These are phyloP conservation scores for Eulacestoma nigropectus DNA, from an alignment of 2,113 vertebrate genomes.

Conservation along the genomic window DNA sequence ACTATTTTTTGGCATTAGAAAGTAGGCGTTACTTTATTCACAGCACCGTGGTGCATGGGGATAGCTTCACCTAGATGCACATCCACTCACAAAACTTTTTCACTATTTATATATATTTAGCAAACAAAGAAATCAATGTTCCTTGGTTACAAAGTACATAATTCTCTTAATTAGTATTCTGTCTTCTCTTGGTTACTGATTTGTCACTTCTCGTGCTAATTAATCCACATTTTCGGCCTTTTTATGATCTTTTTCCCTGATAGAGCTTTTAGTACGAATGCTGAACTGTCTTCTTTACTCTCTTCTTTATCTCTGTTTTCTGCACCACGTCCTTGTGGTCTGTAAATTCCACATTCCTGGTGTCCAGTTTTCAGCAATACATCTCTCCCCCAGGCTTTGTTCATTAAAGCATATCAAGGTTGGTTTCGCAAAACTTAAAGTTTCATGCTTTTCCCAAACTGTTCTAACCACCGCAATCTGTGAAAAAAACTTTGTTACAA, in stretches of 20 bases:
- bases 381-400: background rate
- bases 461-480: background rate
- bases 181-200: background rate
- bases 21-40: background rate
- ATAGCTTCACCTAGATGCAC: background rate
- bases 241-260: background rate
- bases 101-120: background rate
- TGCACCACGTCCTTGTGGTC: background rate
- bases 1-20: background rate
- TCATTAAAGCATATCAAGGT: background rate
- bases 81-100: background rate
- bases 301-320: background rate
- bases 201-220: background rate
- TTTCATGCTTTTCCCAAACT: background rate
- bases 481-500: background rate
- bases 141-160: background rate
- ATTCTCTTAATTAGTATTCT: background rate
- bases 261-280: background rate
- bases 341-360: background rate
- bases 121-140: background rate
- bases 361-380: background rate
- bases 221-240: background rate
- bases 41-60: background rate
- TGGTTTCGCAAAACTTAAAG: background rate
- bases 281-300: background rate